Base-by-base conservation (phyloP, 2,113 vertebrate species). In the Balaeniceps rex region DNA sequence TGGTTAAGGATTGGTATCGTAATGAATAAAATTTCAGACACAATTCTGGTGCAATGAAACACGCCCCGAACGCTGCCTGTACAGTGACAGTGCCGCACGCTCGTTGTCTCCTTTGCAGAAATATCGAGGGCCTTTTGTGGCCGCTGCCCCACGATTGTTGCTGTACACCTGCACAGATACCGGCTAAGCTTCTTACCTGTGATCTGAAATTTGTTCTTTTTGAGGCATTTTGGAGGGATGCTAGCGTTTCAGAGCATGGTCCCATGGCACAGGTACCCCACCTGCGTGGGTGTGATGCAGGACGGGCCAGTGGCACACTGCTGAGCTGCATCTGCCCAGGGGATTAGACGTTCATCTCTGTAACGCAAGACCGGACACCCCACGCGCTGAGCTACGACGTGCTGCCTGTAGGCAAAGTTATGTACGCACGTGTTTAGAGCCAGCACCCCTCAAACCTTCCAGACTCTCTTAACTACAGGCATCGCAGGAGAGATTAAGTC, bases 381-480 rank as follows among this genome's bases (percentile, higher is more conserved):
- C 34, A 2, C 1, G 7, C 1, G 2, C 4, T 29, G 70, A 54
- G 46, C 36, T 14, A 1, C 2, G 54, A 29, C 28, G 4, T 4
- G 7, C 33, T 60, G 54, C 70, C 46, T 6, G 16, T 14, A 14
- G 33, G 57, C 33, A 23, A 14, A n/a, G 34, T 14, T n/a, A n/a
- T 5, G 21, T 15, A 15, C 6, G 33, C 33, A 10, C 57, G 4
- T 23, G 21, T 58, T 34, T 15, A 23, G 33, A 58, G 33, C 14
- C 57, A 15, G 57, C 57, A n/a, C 22, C 33, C 57, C 34, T 14
- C 57, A n/a, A 23, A 23, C 34, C 21, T 23, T 15, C n/a, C 23
- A 23, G 14, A n/a, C 57, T 10, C 13, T 4, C 57, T n/a, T 23
- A n/a, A 23, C 33, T n/a, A 31, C 25, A 36, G 54, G 63, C 72